A percentile compares a stretch with the other conserved stretches of the same genome.
Evolutionary conservation across 2,113 vertebrate species (phyloP).

Genomic region (Protomyctophum bolini): DNA sequence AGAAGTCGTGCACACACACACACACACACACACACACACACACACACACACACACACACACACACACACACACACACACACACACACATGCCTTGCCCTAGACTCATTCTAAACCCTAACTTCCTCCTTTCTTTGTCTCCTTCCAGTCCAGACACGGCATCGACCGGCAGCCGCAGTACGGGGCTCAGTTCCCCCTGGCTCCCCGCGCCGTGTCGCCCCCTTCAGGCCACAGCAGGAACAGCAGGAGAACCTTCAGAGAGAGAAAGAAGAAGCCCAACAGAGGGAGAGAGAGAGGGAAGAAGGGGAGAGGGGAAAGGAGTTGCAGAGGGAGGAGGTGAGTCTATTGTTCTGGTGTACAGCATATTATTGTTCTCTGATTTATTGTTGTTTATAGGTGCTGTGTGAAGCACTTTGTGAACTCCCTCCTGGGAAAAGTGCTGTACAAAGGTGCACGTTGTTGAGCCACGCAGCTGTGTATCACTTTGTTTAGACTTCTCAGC

Average conservation of each 20-base stretch:
- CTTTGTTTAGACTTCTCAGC: background rate
- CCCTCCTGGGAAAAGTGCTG: too few relatives aligned
- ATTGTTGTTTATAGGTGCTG: too few relatives aligned
- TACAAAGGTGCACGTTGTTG: too few relatives aligned
- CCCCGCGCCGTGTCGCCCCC: constrained; percentile 56
- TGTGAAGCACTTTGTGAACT: too few relatives aligned
- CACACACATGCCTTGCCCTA: background rate
- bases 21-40: too few relatives aligned
- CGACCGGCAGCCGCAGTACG: constrained; percentile 58
- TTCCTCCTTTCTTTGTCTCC: constrained; percentile 1
- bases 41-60: too few relatives aligned
- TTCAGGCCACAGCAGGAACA: constrained; percentile 68
- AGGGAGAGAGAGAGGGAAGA: constrained; percentile 63
- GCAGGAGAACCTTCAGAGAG: constrained; percentile 67
- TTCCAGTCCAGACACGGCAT: constrained; percentile 69
- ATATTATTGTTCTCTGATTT: too few relatives aligned
- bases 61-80: too few relatives aligned
- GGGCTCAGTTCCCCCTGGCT: constrained; percentile 57
- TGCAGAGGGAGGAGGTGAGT: constrained; percentile 66
- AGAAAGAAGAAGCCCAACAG: constrained; percentile 73
- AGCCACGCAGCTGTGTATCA: background rate
- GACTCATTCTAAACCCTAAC: background rate
- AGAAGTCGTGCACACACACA: too few relatives aligned
- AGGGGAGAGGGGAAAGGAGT: constrained; percentile 54
- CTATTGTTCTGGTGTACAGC: too few relatives aligned